Percentiles rank a stretch among this genome's conserved stretches.
phyloP scores from a whole-genome alignment of 2,113 vertebrate genomes.

The Ameiurus melas region DNA sequence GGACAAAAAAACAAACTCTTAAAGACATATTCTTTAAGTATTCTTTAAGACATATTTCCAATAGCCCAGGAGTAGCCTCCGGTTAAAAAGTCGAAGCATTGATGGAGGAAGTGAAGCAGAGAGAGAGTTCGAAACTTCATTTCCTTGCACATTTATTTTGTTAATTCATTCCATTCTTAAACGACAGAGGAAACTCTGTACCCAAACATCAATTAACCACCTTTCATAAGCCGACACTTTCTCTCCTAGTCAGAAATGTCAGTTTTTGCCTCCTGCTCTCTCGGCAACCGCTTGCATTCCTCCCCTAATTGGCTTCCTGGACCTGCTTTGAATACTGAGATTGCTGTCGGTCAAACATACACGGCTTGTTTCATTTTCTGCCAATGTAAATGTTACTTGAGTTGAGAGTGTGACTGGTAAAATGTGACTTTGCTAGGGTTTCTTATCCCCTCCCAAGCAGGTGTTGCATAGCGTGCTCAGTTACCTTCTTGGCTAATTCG shows the following conservation, averaged over 20 bases:
- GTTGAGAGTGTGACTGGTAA: constrained; percentile 60
- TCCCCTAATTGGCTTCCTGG: constrained; percentile 93
- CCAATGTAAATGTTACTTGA: constrained; percentile 92
- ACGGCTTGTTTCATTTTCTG: constrained; percentile 82
- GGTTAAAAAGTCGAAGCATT: constrained; percentile 61
- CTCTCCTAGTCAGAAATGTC: constrained; percentile 77
- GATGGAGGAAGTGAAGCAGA: constrained; percentile 41
- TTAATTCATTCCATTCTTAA: constrained; percentile 61
- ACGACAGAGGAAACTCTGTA: constrained; percentile 72
- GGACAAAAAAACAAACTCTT: not conserved
- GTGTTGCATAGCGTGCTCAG: constrained; percentile 67
- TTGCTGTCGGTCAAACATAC: constrained; percentile 85
- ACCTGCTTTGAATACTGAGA: constrained; percentile 84
- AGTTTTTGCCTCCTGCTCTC: constrained; percentile 77
- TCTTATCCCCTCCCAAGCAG: constrained; percentile 59
- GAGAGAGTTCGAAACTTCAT: constrained; percentile 61
- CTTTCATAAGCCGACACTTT: constrained; percentile 76
- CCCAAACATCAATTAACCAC: constrained; percentile 81
- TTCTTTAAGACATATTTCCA: no score
- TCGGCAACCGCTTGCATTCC: constrained; percentile 82
- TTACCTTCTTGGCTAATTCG: constrained; percentile 61
- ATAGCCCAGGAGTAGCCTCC: constrained; percentile 73
- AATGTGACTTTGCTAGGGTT: constrained; percentile 67
- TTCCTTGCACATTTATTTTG: constrained; percentile 70
- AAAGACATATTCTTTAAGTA: not conserved